Conservation (phyloP, 2,888 invertebrate species). For the Campopleginae sp. region DNA sequence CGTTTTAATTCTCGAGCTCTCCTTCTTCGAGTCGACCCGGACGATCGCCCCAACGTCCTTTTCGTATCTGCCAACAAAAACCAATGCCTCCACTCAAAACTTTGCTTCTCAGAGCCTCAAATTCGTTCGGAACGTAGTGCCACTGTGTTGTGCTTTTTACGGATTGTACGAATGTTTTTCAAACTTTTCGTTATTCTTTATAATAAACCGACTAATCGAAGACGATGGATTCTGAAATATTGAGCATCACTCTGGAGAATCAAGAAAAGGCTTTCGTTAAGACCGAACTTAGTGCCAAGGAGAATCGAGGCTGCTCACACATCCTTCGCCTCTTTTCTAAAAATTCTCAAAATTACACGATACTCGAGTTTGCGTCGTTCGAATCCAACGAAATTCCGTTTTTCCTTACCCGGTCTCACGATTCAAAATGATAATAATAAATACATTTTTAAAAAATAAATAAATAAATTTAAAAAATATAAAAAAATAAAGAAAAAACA, state of each 20-base stretch:
- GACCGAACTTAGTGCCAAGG: conserved; percentile 2
- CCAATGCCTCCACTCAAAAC: not conserved
- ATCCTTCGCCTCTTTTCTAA: not conserved
- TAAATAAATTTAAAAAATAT: no score
- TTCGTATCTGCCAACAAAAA: conserved; percentile 41
- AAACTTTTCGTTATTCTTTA: not conserved
- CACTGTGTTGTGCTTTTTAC: not conserved
- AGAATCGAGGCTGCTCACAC: conserved; percentile 23
- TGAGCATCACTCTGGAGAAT: not conserved
- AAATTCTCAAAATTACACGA: conserved; percentile 30
- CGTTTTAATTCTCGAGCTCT: not conserved
- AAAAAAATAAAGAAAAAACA: no score
- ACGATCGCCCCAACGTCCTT: conserved; percentile 46
- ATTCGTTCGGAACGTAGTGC: not conserved
- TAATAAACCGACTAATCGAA: not conserved
- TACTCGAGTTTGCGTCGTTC: no score
- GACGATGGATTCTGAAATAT: not conserved
- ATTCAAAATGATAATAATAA: no score
- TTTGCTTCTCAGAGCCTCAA: not conserved
- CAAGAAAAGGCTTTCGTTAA: not conserved
- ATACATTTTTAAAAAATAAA: no score
- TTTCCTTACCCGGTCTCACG: no score
- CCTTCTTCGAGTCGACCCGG: not conserved
- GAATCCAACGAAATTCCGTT: no score
- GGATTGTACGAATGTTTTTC: not conserved